These are phyloP conservation scores for Pteruthius melanotis DNA, from an alignment of 2,113 vertebrate genomes.

Conservation along the genomic window DNA sequence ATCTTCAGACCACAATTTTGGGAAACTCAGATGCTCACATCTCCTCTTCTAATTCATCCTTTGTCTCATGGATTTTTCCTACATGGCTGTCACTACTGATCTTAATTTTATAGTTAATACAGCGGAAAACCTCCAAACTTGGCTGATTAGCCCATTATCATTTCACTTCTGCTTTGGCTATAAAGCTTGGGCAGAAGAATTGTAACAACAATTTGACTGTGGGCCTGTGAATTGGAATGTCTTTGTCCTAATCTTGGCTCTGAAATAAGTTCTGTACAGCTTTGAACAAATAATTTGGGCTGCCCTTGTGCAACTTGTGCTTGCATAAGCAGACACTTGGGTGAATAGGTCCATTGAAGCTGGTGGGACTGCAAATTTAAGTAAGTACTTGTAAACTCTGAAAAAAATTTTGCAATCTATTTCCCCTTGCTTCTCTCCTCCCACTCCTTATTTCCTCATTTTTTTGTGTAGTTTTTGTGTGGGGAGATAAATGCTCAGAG, in stretches of 20 bases:
- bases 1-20: not conserved
- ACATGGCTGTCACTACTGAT: not conserved
- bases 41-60: not conserved
- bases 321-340: slow-evolving; percentile 53
- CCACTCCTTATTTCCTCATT: slow-evolving; percentile 26
- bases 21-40: not conserved
- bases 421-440: slow-evolving; percentile 22
- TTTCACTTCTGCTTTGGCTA: slow-evolving; percentile 12
- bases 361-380: slow-evolving; percentile 34
- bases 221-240: slow-evolving; percentile 29
- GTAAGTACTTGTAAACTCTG: slow-evolving; percentile 35
- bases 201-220: slow-evolving; percentile 30
- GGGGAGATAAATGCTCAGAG: not conserved
- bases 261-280: slow-evolving; percentile 36
- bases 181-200: slow-evolving; percentile 9
- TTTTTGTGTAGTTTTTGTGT: not conserved
- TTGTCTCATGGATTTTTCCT: slow-evolving; percentile 7
- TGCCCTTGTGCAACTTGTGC: slow-evolving; percentile 48
- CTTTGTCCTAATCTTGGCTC: slow-evolving; percentile 59
- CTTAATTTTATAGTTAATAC: slow-evolving; percentile 6
- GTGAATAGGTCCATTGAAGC: slow-evolving; percentile 57
- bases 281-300: slow-evolving; percentile 59
- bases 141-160: not conserved
- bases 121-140: not conserved
- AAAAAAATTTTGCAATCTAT: slow-evolving; percentile 26